A percentile compares a stretch with the other conserved stretches of the same genome.
These are phyloP conservation scores for Chaenogobius annularis DNA, from an alignment of 2,113 vertebrate species.

Conservation along the genomic window DNA sequence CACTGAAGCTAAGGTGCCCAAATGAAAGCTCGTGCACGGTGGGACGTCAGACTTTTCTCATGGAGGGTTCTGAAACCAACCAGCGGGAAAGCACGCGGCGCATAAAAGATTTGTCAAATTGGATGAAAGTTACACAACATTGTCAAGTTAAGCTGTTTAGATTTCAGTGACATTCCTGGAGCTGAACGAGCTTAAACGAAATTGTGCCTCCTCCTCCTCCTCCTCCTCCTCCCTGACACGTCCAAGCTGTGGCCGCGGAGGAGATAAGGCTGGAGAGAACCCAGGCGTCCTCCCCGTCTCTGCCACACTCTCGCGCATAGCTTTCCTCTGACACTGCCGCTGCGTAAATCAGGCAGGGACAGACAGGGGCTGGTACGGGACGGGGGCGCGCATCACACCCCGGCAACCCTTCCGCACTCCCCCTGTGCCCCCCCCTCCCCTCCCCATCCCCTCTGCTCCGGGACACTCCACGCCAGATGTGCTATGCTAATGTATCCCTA, in stretches of 20 bases:
- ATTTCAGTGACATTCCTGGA: constrained; percentile 14
- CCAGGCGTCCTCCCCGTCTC: constrained; percentile 84
- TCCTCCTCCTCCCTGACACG: constrained; percentile 14
- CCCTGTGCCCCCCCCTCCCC: constrained; percentile 38
- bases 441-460: constrained; percentile 27
- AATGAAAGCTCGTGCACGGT: too few species aligned
- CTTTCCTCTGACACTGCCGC: constrained; percentile 85
- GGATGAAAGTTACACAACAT: neutral
- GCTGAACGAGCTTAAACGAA: constrained; percentile 15
- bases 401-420: constrained; percentile 32
- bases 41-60: too few species aligned
- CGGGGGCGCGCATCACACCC: constrained; percentile 77
- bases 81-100: too few species aligned
- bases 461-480: constrained; percentile 82
- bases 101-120: neutral
- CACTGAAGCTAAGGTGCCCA: too few species aligned
- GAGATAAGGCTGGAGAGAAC: constrained; percentile 57
- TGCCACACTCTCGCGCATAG: constrained; percentile 87
- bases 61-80: too few species aligned
- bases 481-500: constrained; percentile 58
- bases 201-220: neutral
- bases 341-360: constrained; percentile 85
- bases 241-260: constrained; percentile 33
- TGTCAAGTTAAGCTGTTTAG: neutral
- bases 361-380: constrained; percentile 89